Evolutionary conservation across 2,797 vertebrate genomes (phyloP), one percentile per base, ranked within the genome.

Genomic region (Aphelocoma californica): DNA sequence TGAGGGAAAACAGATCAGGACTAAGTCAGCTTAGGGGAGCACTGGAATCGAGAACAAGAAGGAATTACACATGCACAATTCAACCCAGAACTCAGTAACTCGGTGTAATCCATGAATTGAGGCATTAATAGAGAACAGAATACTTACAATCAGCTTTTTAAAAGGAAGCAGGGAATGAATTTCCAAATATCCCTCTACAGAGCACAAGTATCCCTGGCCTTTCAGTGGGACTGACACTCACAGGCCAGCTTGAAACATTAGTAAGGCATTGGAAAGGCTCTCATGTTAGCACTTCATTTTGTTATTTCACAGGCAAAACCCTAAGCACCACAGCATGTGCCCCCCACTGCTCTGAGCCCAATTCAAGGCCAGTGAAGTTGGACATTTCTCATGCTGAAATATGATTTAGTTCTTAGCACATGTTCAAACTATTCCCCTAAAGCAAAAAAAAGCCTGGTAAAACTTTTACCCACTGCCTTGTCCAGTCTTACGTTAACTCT

Each of bases 1-100:
- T 99, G 83, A 12, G 60, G 40, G 31, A 83, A 81, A 56, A 16
- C 6, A 86, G 51, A 81, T 28, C 81, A 54, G 64, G 66, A 44
- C 3, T 62, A 64, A 83, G 64, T 95, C 90, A 80, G 29, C 44
- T 62, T 23, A 84, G 34, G 10, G 57, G 6, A 42, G 57, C 34
- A 38, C 9, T 44, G 54, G 67, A 86, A 83, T 48, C 15, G 8
- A 75, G 62, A 16, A 36, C 45, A 58, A 91, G 70, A 24, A 29
- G 18, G 38, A 90, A 51, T 29, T 32, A 84, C 38, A 64, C 11
- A 19, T 40, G 14, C 32, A 45, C 45, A 53, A 25, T 58, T 67
- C 69, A 82, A 58, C 60, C 51, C 45, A 88, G 91, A 91, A 56
- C 74, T 81, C 67, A 44, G 2, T 56, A 85, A 58, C 54, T 48